phyloP scores from a whole-genome alignment of 2,797 vertebrate genomes.

The Enteromius trimaculatus region DNA sequence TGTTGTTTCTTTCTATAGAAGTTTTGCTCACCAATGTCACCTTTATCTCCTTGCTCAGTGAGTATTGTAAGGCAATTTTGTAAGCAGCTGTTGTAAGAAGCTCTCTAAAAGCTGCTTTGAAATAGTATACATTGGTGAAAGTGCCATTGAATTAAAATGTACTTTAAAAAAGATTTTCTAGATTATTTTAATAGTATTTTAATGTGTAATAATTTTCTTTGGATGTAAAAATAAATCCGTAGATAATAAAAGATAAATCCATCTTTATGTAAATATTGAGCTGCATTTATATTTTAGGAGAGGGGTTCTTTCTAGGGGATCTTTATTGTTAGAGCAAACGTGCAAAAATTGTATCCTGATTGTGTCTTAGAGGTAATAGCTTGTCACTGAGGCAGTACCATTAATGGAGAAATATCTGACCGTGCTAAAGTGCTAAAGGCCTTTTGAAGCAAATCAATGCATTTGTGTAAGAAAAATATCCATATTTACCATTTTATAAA shows the following conservation, averaged over 20 bases:
- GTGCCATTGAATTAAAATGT: background rate
- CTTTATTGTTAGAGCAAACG: background rate
- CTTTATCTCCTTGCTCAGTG: slow-evolving; percentile 13
- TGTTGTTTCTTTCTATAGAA: slow-evolving; percentile 5
- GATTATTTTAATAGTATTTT: background rate
- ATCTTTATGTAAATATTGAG: background rate
- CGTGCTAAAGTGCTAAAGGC: no score
- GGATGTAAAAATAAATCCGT: background rate
- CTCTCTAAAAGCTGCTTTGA: background rate
- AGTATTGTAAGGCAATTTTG: background rate
- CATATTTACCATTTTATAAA: no score
- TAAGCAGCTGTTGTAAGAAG: background rate
- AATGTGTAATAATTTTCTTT: background rate
- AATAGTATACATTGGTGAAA: background rate
- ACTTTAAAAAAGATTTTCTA: background rate
- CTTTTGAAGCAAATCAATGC: no score
- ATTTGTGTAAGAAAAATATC: no score
- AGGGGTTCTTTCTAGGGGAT: background rate
- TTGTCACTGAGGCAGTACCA: no score
- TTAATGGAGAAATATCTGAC: no score
- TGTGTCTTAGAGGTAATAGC: no score
- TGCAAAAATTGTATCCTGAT: background rate
- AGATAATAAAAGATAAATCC: background rate
- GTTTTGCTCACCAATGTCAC: background rate
- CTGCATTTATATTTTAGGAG: background rate